Evolutionary conservation across 2,888 invertebrate genomes (phyloP).

Genomic region (Drosophila anomalata): DNA sequence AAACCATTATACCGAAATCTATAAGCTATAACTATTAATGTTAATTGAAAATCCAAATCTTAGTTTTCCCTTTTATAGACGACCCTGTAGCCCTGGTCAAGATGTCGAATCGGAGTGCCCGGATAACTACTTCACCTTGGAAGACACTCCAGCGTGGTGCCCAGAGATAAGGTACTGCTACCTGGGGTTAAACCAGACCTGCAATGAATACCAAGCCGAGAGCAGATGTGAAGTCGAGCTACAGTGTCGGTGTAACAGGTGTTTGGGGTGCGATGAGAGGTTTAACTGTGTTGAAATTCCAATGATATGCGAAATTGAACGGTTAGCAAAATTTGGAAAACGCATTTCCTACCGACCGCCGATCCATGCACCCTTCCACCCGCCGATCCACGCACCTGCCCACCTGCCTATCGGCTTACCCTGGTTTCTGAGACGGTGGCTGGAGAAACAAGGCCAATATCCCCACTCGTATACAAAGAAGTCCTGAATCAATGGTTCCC

Average conservation of each 20-base stretch:
- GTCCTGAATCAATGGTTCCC: no score
- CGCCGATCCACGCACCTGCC: neutral
- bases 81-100: neutral
- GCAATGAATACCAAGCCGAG: neutral
- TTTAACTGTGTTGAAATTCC: neutral
- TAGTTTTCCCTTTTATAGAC: neutral
- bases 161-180: slow-evolving; percentile 1
- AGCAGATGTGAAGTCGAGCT: slow-evolving; percentile 12
- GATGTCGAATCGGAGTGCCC: slow-evolving; percentile 5
- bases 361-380: neutral
- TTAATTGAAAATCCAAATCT: neutral
- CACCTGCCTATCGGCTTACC: neutral
- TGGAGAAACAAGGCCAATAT: neutral
- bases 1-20: neutral
- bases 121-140: slow-evolving; percentile 9
- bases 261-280: slow-evolving; percentile 11
- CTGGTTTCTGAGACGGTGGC: slow-evolving; percentile 16
- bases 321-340: no score
- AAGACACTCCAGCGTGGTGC: neutral
- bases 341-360: no score
- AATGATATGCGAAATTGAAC: no score
- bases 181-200: slow-evolving; percentile 5
- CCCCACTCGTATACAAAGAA: neutral
- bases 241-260: slow-evolving; percentile 1
- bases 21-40: neutral